Evolutionary conservation across 2,888 invertebrate genomes (phyloP).

Genomic region (Drosophila lacicola): DNA sequence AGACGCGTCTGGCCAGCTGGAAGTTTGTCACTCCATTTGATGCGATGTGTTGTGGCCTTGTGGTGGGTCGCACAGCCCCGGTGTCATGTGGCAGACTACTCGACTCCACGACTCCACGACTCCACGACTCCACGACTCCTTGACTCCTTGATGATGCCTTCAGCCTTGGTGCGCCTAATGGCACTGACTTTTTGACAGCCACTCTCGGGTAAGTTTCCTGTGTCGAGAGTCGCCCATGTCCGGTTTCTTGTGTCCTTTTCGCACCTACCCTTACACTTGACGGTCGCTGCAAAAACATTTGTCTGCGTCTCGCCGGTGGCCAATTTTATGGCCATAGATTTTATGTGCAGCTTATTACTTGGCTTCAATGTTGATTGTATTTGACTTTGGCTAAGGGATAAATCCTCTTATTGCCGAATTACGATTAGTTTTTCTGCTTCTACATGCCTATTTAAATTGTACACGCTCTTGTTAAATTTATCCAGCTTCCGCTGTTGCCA

Average conservation of each 20-base stretch:
- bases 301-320: slow-evolving; percentile 49
- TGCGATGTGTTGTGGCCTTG: neutral
- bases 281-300: slow-evolving; percentile 19
- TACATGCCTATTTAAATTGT: slow-evolving; percentile 26
- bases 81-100: slow-evolving; percentile 17
- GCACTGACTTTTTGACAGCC: slow-evolving; percentile 82
- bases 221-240: slow-evolving; percentile 14
- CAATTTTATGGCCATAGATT: slow-evolving; percentile 66
- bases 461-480: slow-evolving; percentile 14
- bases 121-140: neutral
- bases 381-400: slow-evolving; percentile 31
- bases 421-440: slow-evolving; percentile 13
- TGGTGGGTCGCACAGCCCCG: neutral
- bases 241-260: slow-evolving; percentile 43
- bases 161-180: slow-evolving; percentile 67
- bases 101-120: slow-evolving; percentile 6
- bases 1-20: slow-evolving; percentile 6
- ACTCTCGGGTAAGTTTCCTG: slow-evolving; percentile 36
- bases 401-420: slow-evolving; percentile 27
- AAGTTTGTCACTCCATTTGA: slow-evolving; percentile 51
- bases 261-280: neutral
- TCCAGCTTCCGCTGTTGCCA: slow-evolving; percentile 10
- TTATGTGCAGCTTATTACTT: slow-evolving; percentile 64
- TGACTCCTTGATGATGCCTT: neutral
- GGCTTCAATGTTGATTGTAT: slow-evolving; percentile 49